These are phyloP conservation scores for Zingel zingel DNA, from an alignment of 2,113 vertebrate species.

Conservation along the genomic window DNA sequence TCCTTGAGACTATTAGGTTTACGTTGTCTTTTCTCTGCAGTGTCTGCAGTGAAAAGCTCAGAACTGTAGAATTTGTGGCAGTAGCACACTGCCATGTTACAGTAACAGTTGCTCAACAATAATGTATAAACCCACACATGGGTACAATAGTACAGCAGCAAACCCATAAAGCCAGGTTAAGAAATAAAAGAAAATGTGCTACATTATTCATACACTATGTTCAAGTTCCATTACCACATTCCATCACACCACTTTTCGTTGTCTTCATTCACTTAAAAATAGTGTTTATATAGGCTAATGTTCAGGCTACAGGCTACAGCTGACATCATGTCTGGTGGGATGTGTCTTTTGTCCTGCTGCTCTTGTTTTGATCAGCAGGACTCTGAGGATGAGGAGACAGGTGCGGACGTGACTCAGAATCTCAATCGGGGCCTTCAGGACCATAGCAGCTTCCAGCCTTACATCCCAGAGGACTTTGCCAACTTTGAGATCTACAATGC, in stretches of 20 bases:
- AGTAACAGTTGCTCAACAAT: background rate
- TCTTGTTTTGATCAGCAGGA: slow-evolving; percentile 85
- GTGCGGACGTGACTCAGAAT: slow-evolving; percentile 73
- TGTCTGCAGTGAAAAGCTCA: background rate
- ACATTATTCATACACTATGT: slow-evolving; percentile 11
- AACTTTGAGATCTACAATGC: slow-evolving; percentile 99
- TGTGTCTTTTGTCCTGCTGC: slow-evolving; percentile 47
- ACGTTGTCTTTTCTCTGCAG: background rate
- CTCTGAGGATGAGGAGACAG: slow-evolving; percentile 92
- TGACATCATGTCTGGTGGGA: slow-evolving; percentile 40
- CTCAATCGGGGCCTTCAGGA: slow-evolving; percentile 79
- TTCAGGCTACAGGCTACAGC: background rate
- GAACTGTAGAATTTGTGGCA: background rate
- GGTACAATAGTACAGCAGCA: background rate
- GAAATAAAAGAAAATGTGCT: background rate
- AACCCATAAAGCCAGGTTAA: background rate
- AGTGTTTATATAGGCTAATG: background rate
- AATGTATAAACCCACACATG: background rate
- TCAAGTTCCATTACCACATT: slow-evolving; percentile 50
- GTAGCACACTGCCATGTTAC: background rate
- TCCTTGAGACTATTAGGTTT: background rate
- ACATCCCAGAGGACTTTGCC: slow-evolving; percentile 95
- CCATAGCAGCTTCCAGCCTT: slow-evolving; percentile 84
- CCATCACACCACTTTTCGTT: slow-evolving; percentile 26
- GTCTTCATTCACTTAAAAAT: slow-evolving; percentile 21